A percentile compares a stretch with the other conserved stretches of the same genome.
These are phyloP conservation scores for Cochlearius cochlearius DNA, from an alignment of 2,113 vertebrate genomes.

Conservation along the genomic window DNA sequence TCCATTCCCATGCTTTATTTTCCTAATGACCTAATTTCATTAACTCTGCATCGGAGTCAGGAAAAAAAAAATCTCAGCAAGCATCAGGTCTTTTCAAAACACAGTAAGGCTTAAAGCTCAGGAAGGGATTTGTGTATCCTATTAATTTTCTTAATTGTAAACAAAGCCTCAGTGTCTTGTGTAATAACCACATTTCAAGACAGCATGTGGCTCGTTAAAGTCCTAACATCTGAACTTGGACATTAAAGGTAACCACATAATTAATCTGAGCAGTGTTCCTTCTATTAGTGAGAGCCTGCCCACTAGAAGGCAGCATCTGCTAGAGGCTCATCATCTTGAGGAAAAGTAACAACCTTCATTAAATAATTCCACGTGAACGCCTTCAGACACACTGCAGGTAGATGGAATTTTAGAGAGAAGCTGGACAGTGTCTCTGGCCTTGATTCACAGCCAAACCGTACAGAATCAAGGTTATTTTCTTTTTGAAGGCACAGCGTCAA, in stretches of 20 bases:
- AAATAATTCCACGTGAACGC: not conserved
- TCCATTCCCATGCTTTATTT: not conserved
- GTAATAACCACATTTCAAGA: not conserved
- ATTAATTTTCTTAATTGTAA: not conserved
- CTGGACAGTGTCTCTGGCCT: not conserved
- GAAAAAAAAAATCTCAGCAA: not conserved
- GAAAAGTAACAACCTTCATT: not conserved
- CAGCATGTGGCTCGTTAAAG: not conserved
- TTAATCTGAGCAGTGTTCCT: not conserved
- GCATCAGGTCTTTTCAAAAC: not conserved
- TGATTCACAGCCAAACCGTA: not conserved
- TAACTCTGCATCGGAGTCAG: not conserved
- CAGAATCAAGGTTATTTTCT: not conserved
- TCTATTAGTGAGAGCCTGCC: not conserved
- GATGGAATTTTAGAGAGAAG: not conserved
- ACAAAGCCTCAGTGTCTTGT: not conserved
- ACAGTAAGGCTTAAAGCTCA: not conserved
- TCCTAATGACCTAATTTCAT: not conserved
- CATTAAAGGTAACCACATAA: not conserved
- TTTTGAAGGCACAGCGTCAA: not conserved
- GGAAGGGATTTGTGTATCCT: not conserved
- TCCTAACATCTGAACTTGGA: not conserved
- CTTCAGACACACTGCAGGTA: not conserved
- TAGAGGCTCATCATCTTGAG: not conserved
- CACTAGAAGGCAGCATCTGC: constrained; percentile 62